These are phyloP conservation scores for Gallinago undulata DNA, from an alignment of 2,113 vertebrate species.

Conservation along the genomic window DNA sequence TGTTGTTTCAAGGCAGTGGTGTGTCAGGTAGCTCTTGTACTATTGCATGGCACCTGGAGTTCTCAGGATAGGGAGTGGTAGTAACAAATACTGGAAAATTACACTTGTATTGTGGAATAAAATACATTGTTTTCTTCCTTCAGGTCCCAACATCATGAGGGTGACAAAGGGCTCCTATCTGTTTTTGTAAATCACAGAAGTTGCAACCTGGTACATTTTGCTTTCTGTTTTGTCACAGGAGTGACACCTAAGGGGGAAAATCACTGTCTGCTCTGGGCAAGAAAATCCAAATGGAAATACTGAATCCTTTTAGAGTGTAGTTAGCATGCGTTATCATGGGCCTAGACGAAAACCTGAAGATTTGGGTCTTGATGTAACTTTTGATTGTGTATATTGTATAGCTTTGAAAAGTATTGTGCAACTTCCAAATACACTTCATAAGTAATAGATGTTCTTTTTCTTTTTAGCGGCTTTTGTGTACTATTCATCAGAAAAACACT, in stretches of 20 bases:
- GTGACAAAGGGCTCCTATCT: background rate
- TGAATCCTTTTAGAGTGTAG: background rate
- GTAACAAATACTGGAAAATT: background rate
- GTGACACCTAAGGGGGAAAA: background rate
- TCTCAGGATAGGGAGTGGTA: background rate
- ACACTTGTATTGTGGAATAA: background rate
- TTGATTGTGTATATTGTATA: background rate
- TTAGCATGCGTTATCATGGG: background rate
- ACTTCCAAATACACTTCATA: background rate
- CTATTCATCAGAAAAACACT: background rate
- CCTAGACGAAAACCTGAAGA: background rate
- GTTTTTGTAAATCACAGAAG: background rate
- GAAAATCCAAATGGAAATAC: background rate
- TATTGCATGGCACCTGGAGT: background rate
- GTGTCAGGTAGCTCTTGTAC: background rate
- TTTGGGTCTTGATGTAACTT: background rate
- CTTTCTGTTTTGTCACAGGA: background rate
- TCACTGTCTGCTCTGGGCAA: background rate
- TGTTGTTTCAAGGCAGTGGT: background rate
- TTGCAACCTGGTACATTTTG: background rate
- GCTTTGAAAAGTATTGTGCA: background rate
- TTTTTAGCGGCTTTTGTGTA: background rate
- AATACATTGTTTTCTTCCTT: background rate
- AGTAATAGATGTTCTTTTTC: background rate
- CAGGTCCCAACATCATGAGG: background rate